Evolutionary conservation across 2,888 invertebrate genomes (phyloP).

Genomic region (Melanchra persicariae): DNA sequence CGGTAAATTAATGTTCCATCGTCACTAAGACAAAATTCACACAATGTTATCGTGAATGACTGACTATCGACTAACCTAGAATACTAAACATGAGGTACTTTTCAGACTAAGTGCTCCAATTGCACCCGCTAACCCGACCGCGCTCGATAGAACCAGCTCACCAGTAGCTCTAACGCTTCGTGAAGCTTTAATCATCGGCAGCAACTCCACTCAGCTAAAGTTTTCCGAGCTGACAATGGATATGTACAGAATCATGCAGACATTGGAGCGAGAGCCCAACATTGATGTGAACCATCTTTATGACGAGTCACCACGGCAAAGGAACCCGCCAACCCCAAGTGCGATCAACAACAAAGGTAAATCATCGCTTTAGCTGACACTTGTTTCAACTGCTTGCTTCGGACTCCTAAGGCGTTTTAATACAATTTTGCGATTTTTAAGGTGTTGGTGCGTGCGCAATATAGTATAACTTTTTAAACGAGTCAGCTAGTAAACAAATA

Average conservation of each 20-base stretch:
- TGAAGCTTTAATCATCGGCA: slow-evolving; percentile 98
- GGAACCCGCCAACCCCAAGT: slow-evolving; percentile 89
- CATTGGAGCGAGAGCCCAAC: slow-evolving; percentile 97
- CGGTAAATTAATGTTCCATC: slow-evolving; percentile 88
- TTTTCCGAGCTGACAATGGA: slow-evolving; percentile 99
- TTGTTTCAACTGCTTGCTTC: not conserved
- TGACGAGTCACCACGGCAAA: slow-evolving; percentile 85
- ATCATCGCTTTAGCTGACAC: not conserved
- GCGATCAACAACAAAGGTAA: slow-evolving; percentile 80
- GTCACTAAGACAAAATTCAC: not conserved
- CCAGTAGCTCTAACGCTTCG: slow-evolving; percentile 97
- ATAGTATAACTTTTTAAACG: not conserved
- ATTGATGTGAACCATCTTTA: slow-evolving; percentile 94
- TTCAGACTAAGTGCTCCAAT: slow-evolving; percentile 94
- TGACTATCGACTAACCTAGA: not conserved
- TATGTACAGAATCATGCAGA: slow-evolving; percentile 99
- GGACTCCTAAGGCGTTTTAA: not conserved
- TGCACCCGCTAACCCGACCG: slow-evolving; percentile 88
- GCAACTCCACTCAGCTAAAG: slow-evolving; percentile 98
- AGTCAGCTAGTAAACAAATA: not conserved
- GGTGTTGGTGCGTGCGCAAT: slow-evolving; percentile 1
- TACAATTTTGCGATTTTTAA: slow-evolving; percentile 23
- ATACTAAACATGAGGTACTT: not conserved
- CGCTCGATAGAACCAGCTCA: slow-evolving; percentile 93
- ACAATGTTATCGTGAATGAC: not conserved